A percentile compares a stretch with the other conserved stretches of the same genome.
Evolutionary conservation across 2,113 vertebrate species (phyloP).

Genomic region (Donacobius atricapilla): DNA sequence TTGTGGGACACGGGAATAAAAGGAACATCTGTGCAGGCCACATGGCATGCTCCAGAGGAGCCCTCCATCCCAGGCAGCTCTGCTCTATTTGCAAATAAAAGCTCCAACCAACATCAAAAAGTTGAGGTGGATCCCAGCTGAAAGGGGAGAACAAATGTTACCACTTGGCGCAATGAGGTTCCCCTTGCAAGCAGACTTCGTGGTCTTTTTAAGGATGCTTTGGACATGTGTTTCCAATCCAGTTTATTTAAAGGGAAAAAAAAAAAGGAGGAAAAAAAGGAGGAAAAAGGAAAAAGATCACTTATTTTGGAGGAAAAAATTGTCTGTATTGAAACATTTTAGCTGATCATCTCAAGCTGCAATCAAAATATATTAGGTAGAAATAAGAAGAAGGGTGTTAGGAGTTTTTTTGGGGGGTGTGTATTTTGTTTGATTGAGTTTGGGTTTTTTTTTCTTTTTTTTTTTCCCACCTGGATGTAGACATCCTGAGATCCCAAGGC

Average conservation of each 20-base stretch:
- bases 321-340: background rate
- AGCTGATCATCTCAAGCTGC: background rate
- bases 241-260: background rate
- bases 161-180: background rate
- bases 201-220: background rate
- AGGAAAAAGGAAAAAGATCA: background rate
- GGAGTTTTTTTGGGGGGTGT: accelerated
- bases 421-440: background rate
- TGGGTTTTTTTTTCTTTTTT: too few species aligned
- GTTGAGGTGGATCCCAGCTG: slow-evolving; percentile 10
- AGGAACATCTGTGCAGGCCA: slow-evolving; percentile 38
- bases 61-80: background rate
- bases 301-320: background rate
- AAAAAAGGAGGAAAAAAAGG: background rate
- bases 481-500: background rate
- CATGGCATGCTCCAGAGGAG: background rate
- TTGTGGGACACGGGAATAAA: slow-evolving; percentile 33
- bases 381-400: background rate
- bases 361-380: background rate
- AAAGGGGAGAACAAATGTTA: slow-evolving; percentile 48
- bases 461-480: background rate
- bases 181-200: background rate
- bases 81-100: slow-evolving; percentile 31
- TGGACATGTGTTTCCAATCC: background rate
- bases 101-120: slow-evolving; percentile 22